Base-by-base conservation (phyloP, 2,888 invertebrate species). In the Pimpla rufipes region DNA sequence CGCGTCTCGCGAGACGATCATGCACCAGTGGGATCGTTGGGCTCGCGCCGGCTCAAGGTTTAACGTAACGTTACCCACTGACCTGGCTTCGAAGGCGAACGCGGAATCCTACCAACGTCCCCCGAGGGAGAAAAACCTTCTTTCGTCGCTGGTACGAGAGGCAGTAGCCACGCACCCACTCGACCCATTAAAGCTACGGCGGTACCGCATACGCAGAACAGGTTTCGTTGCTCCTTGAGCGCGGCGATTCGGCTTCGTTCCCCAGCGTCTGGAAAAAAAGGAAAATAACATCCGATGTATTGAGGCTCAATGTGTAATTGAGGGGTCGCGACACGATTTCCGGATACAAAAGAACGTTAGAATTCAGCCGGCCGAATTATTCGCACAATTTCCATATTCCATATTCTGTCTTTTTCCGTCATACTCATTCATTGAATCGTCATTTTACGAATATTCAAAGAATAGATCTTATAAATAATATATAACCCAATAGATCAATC, bases 191-290 rank as follows among this genome's bases (percentile, higher is more conserved):
- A 88, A 77, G 57, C 67, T 16, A 73, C 78, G 81, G 86, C 82
- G 84, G 86, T 86, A 74, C 35, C 45, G 85, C 85, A n/a, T 37
- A 90, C n/a, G 77, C 55, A 47, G 82, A 90, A 88, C 89, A 85
- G 88, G 89, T 89, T 88, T 81, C 85, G 79, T 86, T 82, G 82
- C 57, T 66, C 81, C 81, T 85, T 73, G 55, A 40, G n/a, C n/a
- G 29, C 2, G 57, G 52, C 67, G 18, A 62, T 70, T 79, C 78
- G 74, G 77, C 85, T 84, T 76, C 80, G 83, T 55, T 35, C 23
- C 66, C 85, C 55, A 18, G 23, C 35, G 37, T 2, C 45, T 5
- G 52, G 21, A 50, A 37, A 73, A 73, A 16, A 66, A 55, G 47
- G 21, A 50, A 45, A 66, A 18, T 21, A 13, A 35, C 13, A 52